Percentiles rank a stretch among this genome's conserved stretches.
Conservation (phyloP, 2,888 invertebrate species). For the Andricus quercusramuli region DNA sequence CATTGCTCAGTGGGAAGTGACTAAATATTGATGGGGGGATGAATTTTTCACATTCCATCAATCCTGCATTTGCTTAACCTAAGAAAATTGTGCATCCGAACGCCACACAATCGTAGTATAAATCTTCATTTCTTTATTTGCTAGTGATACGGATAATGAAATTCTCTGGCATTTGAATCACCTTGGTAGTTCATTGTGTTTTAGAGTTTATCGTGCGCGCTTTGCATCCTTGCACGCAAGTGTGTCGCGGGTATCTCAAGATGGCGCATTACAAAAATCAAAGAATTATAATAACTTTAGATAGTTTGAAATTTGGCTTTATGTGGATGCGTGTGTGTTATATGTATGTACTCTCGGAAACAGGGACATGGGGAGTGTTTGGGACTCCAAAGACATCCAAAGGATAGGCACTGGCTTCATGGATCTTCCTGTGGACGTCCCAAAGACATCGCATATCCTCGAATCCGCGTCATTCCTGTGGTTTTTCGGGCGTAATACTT, state of each 20-base stretch:
- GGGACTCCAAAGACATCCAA: too few species aligned
- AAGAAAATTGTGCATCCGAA: slow-evolving; percentile 48
- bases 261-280: slow-evolving; percentile 16
- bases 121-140: slow-evolving; percentile 66
- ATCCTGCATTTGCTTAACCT: slow-evolving; percentile 46
- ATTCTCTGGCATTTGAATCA: slow-evolving; percentile 78
- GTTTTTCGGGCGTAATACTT: too few species aligned
- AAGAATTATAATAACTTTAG: slow-evolving; percentile 9
- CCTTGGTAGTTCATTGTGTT: slow-evolving; percentile 78
- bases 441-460: too few species aligned
- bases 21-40: neutral
- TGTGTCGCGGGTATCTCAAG: slow-evolving; percentile 40
- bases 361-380: too few species aligned
- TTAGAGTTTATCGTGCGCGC: slow-evolving; percentile 76
- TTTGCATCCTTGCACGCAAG: slow-evolving; percentile 64
- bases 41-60: slow-evolving; percentile 8
- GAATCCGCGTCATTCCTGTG: too few species aligned
- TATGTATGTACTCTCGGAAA: neutral
- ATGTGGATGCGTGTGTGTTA: neutral
- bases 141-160: slow-evolving; percentile 78
- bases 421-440: too few species aligned
- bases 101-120: slow-evolving; percentile 66
- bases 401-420: too few species aligned
- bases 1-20: neutral
- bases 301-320: neutral